Evolutionary conservation across 2,888 invertebrate genomes (phyloP).

Genomic region (Lathronympha strigana): DNA sequence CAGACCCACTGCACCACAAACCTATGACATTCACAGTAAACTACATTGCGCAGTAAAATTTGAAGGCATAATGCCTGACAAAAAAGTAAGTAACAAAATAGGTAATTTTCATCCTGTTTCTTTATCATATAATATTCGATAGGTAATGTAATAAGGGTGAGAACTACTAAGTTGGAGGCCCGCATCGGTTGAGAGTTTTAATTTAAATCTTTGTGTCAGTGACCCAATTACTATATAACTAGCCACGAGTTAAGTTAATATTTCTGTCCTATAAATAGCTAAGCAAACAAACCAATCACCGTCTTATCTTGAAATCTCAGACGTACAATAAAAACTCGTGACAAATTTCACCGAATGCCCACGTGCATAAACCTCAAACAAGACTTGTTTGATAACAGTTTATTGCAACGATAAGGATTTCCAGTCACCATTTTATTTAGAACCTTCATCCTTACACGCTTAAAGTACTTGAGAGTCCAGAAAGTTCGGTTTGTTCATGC

Average conservation of each 20-base stretch:
- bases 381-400: slow-evolving; percentile 20
- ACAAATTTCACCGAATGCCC: slow-evolving; percentile 6
- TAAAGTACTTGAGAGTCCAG: not conserved
- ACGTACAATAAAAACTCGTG: slow-evolving; percentile 4
- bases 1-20: no score
- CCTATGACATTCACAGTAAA: no score
- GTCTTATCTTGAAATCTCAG: not conserved
- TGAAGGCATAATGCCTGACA: no score
- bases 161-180: no score
- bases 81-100: no score
- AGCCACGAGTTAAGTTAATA: not conserved
- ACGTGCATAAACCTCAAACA: not conserved
- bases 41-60: no score
- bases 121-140: no score
- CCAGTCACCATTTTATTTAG: not conserved
- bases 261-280: not conserved
- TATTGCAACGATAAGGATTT: slow-evolving; percentile 10
- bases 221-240: no score
- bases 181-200: no score
- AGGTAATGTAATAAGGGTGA: no score
- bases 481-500: not conserved
- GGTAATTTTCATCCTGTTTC: no score
- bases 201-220: no score
- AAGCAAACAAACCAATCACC: not conserved
- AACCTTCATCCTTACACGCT: not conserved